Conservation (phyloP, 2,888 invertebrate species). For the Chymomyza procnemis region DNA sequence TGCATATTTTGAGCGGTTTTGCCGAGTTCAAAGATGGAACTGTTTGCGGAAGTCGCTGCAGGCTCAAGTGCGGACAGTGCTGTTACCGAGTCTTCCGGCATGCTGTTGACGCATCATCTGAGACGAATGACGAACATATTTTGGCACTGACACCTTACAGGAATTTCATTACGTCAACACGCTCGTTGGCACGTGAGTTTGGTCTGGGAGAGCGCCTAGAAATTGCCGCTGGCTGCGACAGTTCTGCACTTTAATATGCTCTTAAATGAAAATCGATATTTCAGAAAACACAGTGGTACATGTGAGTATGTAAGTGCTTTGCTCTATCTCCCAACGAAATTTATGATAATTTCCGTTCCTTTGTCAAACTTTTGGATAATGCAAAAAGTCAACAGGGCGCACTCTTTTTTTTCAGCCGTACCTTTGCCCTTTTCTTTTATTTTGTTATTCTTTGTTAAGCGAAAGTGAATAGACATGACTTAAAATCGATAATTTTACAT, state of each 20-base stretch:
- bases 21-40: background rate
- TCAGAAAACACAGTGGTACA: slow-evolving; percentile 42
- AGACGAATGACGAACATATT: background rate
- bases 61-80: background rate
- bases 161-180: slow-evolving; percentile 51
- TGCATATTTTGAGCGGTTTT: background rate
- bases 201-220: background rate
- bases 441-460: slow-evolving; percentile 17
- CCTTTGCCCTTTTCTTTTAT: slow-evolving; percentile 22
- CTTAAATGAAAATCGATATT: slow-evolving; percentile 62
- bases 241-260: slow-evolving; percentile 39
- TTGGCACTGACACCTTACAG: slow-evolving; percentile 18
- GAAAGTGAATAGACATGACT: slow-evolving; percentile 36
- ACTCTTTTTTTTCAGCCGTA: background rate
- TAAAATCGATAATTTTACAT: slow-evolving; percentile 41
- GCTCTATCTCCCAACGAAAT: slow-evolving; percentile 40
- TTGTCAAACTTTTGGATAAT: slow-evolving; percentile 56
- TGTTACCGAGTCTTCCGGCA: background rate
- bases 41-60: background rate
- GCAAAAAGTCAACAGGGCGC: slow-evolving; percentile 28
- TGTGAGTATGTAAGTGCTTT: slow-evolving; percentile 6
- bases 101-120: background rate
- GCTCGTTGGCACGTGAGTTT: slow-evolving; percentile 13
- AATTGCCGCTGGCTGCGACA: slow-evolving; percentile 11
- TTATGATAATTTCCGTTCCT: slow-evolving; percentile 60